Evolutionary conservation across 2,888 invertebrate species (phyloP), one percentile per base, ranked within the genome.

Genomic region (Tineola bisselliella): DNA sequence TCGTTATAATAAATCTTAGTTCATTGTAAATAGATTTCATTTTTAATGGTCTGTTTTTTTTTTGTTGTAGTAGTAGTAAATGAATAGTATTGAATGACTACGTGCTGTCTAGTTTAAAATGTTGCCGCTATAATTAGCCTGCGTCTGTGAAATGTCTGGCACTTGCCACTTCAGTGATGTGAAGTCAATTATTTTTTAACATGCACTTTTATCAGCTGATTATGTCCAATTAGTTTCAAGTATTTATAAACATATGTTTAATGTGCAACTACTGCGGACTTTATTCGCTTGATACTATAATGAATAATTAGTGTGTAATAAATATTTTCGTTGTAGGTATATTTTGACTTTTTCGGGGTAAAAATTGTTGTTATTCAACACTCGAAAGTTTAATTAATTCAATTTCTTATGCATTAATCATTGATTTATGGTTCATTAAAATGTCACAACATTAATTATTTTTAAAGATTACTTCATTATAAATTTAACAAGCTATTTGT

Each of bases 131-230:
- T 48, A 18, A 48, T 48, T 48, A 48, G 48, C 10, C 48, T 15
- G 17, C 15, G 48, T 48, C 48, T 48, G 48, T 48, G 48, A 48
- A 48, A 48, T 48, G 48, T 48, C 48, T 48, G 48, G 38, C 38
- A 38, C 10, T 10, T 38, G 10, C 38, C 38, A 12, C 10, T n/a
- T 38, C 38, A 31, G 10, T 31, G 6, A 10, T 31, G 10, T 31
- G 31, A 8, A 31, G 31, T 31, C 31, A 38, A 38, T 38, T 38
- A 38, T 38, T 38, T 38, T 25, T 38, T 38, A 38, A 38, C 38
- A 38, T 38, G 38, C 38, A 38, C 38, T 38, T 38, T 38, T 38
- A 38, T 38, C 38, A 38, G 10, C n/a, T 38, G 38, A 38, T 38
- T 10, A 10, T 38, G 38, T 31, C 10, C 10, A 8, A 8, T 8